Base-by-base conservation (phyloP, 2,797 vertebrate genomes). In the Xerus rutilus region DNA sequence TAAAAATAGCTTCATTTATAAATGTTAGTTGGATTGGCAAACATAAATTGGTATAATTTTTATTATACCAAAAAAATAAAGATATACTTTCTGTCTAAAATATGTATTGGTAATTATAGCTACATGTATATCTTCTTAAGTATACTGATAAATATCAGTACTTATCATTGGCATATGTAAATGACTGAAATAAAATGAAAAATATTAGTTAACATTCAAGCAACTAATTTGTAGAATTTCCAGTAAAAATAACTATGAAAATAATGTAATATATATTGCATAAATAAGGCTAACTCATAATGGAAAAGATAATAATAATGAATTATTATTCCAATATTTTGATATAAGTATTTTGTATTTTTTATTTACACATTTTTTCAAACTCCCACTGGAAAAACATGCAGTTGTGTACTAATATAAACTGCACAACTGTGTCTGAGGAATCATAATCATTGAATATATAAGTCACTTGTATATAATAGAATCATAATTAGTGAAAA, bases 271-370 rank as follows among this genome's bases (percentile, higher is more conserved):
- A 69, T 13, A 3, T 0, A n/a, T 85, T 90, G 20, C 20, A 59
- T 43, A 43, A 78, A 81, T 35, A 89, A 54, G 21, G 57, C 17
- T 45, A 81, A 94, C 39, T 15, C 7, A 52, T 15, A 83, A 5
- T 49, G 86, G 13, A 74, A 45, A 20, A 15, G 54, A 28, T 12
- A 45, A 15, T 30, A 10, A 89, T 69, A 47, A 62, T 49, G 6
- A 28, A 43, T 7, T 43, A 32, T 93, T 49, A 69, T 69, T 70
- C 11, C 5, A 79, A 3, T 32, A 54, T 11, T 70, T 85, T 79
- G 52, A 64, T 57, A 49, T 47, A 95, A 90, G 43, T 92, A 78
- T n/a, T 92, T 91, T 81, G 45, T 57, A 88, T 81, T 12, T 67
- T 73, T 57, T 47, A 30, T 59, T 7, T 5, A 28, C 2, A 79